phyloP scores from a whole-genome alignment of 2,888 invertebrate species.

The Epistrophella euchroma region DNA sequence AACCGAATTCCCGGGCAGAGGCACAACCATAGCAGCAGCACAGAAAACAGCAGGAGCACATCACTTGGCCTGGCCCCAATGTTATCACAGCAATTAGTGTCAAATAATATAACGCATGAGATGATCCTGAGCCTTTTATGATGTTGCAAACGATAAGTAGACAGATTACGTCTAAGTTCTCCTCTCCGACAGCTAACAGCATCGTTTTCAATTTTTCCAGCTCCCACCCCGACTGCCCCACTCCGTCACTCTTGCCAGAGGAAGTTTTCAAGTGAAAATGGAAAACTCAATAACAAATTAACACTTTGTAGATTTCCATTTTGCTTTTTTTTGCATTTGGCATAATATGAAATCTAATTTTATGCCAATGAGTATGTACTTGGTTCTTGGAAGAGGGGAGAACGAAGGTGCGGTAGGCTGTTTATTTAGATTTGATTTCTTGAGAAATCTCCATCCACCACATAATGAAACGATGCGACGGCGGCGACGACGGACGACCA shows the following conservation, averaged over 20 bases:
- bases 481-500: background rate
- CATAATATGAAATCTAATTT: conserved; percentile 25
- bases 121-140: conserved; percentile 70
- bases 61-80: conserved; percentile 59
- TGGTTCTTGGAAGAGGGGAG: background rate
- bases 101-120: conserved; percentile 75
- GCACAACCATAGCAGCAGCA: background rate
- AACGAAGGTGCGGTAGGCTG: conserved; percentile 4
- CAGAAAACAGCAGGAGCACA: background rate
- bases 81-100: conserved; percentile 76
- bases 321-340: conserved; percentile 22
- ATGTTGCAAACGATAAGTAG: conserved; percentile 68
- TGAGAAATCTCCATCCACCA: conserved; percentile 12
- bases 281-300: conserved; percentile 72
- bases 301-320: conserved; percentile 68
- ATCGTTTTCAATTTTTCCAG: background rate
- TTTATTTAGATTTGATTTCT: conserved; percentile 34
- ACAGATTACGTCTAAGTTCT: conserved; percentile 51
- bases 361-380: conserved; percentile 8
- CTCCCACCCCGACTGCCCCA: background rate
- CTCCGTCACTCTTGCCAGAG: background rate
- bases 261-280: conserved; percentile 41
- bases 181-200: conserved; percentile 6
- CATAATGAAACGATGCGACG: too few species aligned
- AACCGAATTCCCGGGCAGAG: conserved; percentile 36